Evolutionary conservation across 2,113 vertebrate genomes (phyloP).

Genomic region (Aythya baeri): DNA sequence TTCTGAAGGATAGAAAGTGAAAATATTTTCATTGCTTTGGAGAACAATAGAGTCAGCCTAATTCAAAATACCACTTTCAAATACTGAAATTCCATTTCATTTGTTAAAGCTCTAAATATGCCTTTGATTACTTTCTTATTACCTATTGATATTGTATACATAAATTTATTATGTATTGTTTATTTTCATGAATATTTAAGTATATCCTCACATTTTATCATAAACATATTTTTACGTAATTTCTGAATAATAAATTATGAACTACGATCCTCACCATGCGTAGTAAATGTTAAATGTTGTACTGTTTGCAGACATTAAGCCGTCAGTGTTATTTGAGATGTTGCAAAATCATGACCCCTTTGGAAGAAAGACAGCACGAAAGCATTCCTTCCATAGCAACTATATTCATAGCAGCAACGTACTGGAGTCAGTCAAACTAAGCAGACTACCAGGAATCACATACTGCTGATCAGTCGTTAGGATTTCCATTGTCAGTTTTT

Average conservation of each 20-base stretch:
- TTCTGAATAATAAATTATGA: slow-evolving; percentile 70
- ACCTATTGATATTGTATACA: slow-evolving; percentile 34
- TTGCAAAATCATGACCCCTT: slow-evolving; percentile 77
- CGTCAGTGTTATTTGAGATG: slow-evolving; percentile 73
- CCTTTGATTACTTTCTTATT: slow-evolving; percentile 58
- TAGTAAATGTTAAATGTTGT: slow-evolving; percentile 71
- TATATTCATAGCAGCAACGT: slow-evolving; percentile 75
- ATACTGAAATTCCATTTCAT: slow-evolving; percentile 50
- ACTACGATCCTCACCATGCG: slow-evolving; percentile 38
- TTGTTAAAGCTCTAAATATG: slow-evolving; percentile 45
- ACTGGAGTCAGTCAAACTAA: slow-evolving; percentile 78
- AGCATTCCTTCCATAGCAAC: slow-evolving; percentile 75
- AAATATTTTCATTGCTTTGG: slow-evolving; percentile 34
- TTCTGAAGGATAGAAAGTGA: slow-evolving; percentile 14
- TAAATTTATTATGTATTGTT: slow-evolving; percentile 59
- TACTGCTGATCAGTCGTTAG: slow-evolving; percentile 66
- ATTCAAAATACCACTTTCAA: slow-evolving; percentile 44
- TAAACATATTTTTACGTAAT: slow-evolving; percentile 69
- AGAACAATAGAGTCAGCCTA: neutral
- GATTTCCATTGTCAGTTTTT: slow-evolving; percentile 75
- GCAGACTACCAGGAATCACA: slow-evolving; percentile 78
- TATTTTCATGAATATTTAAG: slow-evolving; percentile 69
- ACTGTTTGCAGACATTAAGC: slow-evolving; percentile 75
- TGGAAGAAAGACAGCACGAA: slow-evolving; percentile 71
- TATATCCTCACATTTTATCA: slow-evolving; percentile 49